phyloP scores from a whole-genome alignment of 1,140 invertebrate species.

The Drosophila nebulosa region DNA sequence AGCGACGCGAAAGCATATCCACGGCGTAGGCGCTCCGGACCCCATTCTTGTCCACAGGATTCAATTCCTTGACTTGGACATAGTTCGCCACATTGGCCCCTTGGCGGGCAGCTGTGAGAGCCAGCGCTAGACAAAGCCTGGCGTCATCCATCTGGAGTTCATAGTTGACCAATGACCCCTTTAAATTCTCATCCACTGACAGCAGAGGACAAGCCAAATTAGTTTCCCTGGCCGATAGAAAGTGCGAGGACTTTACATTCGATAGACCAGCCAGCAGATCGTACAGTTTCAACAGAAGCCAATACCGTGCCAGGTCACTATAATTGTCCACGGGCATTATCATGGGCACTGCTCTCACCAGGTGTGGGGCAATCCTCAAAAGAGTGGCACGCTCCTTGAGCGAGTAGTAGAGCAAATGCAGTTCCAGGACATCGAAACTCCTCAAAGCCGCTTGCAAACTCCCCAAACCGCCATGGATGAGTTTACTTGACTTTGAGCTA shows the following conservation, averaged over 20 bases:
- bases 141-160: slow-evolving; percentile 21
- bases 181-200: background rate
- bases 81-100: slow-evolving; percentile 11
- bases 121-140: slow-evolving; percentile 7
- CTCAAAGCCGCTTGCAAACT: background rate
- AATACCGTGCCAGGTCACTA: background rate
- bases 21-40: background rate
- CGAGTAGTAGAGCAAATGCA: background rate
- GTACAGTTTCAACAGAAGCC: slow-evolving; percentile 12
- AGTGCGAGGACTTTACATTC: slow-evolving; percentile 8
- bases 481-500: slow-evolving; percentile 22
- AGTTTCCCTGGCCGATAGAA: background rate
- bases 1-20: background rate
- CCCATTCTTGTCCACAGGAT: background rate
- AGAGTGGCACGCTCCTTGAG: slow-evolving; percentile 4
- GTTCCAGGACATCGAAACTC: background rate
- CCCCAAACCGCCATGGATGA: slow-evolving; percentile 10
- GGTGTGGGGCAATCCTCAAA: slow-evolving; percentile 2
- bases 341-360: slow-evolving; percentile 6
- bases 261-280: background rate
- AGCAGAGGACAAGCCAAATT: slow-evolving; percentile 14
- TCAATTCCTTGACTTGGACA: background rate
- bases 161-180: slow-evolving; percentile 12
- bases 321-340: background rate
- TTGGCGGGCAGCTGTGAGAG: slow-evolving; percentile 4